Evolutionary conservation across 2,113 vertebrate species (phyloP).

Genomic region (Pomatorhinus ruficollis): DNA sequence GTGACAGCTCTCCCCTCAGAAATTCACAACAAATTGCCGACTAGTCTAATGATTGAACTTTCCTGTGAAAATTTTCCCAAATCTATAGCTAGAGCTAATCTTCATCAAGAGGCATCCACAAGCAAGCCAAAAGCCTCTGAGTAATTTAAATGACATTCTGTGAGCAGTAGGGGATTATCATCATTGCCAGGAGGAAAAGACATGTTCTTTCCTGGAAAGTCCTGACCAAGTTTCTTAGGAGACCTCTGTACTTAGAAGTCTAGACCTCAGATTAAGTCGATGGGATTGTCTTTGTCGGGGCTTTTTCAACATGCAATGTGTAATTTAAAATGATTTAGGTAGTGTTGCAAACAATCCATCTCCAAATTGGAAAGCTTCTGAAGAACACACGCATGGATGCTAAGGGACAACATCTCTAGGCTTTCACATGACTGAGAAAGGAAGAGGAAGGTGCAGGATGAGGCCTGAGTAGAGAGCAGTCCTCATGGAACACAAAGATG

Average conservation of each 20-base stretch:
- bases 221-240: neutral
- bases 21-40: conserved; percentile 26
- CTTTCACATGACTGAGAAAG: neutral
- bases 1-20: neutral
- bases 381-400: neutral
- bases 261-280: neutral
- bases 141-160: neutral
- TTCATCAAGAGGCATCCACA: neutral
- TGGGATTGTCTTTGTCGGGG: neutral
- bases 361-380: neutral
- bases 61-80: neutral
- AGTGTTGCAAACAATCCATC: neutral
- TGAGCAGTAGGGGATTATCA: neutral
- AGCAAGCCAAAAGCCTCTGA: neutral
- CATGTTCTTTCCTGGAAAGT: neutral
- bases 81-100: neutral
- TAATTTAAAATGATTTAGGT: neutral
- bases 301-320: neutral
- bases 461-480: neutral
- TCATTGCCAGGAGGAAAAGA: neutral
- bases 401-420: neutral
- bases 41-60: neutral
- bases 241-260: neutral
- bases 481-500: neutral
- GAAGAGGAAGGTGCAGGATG: neutral